Conservation (phyloP, 2,113 vertebrate species). For the Rhodinocichla rosea region DNA sequence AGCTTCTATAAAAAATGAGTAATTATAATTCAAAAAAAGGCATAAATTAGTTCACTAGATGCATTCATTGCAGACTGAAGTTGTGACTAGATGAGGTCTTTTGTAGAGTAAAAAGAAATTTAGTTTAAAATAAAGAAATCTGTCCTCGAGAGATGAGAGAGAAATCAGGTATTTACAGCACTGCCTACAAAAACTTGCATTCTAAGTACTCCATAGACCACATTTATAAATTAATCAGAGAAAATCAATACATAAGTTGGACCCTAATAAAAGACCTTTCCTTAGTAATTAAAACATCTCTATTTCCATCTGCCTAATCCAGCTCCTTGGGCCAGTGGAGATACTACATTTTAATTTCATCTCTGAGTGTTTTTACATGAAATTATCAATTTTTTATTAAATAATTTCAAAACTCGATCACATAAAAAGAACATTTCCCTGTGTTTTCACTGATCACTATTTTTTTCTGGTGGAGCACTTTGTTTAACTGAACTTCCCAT, state of each 20-base stretch:
- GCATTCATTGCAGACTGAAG: slow-evolving; percentile 23
- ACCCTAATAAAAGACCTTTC: background rate
- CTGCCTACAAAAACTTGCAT: background rate
- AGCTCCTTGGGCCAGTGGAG: background rate
- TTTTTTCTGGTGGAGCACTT: background rate
- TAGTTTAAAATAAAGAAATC: slow-evolving; percentile 11
- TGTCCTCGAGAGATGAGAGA: background rate
- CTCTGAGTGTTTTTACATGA: background rate
- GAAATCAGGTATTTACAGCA: background rate
- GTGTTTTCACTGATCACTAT: background rate
- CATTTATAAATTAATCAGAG: background rate
- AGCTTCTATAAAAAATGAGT: slow-evolving; percentile 50
- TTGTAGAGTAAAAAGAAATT: slow-evolving; percentile 10
- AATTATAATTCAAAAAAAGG: slow-evolving; percentile 34
- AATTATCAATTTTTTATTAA: background rate
- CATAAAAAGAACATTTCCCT: background rate
- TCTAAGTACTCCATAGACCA: background rate
- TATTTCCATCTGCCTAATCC: background rate
- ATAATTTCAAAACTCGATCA: background rate
- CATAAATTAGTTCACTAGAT: slow-evolving; percentile 52
- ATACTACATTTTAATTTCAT: background rate
- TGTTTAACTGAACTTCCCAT: background rate
- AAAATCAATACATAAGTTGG: background rate
- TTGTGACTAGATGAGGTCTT: slow-evolving; percentile 23
- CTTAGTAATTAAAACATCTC: background rate